These are phyloP conservation scores for Lateolabrax maculatus DNA, from an alignment of 2,797 vertebrate genomes.

Conservation along the genomic window DNA sequence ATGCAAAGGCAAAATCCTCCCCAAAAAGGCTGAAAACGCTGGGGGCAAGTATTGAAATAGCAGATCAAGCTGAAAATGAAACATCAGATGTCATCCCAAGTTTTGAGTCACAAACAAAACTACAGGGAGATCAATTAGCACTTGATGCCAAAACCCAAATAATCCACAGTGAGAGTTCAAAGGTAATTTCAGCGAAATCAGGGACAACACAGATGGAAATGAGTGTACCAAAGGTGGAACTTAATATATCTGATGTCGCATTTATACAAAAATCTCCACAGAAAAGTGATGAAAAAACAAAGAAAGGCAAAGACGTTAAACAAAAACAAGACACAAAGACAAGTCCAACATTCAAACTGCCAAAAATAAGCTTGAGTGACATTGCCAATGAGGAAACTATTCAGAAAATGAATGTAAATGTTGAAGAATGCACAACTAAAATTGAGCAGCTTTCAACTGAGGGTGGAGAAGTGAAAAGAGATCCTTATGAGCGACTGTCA, in stretches of 20 bases:
- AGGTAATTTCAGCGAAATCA: constrained; percentile 40
- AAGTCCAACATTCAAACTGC: constrained; percentile 75
- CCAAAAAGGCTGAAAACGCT: constrained; percentile 80
- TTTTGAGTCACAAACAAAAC: constrained; percentile 53
- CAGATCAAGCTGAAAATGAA: constrained; percentile 61
- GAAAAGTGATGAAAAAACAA: constrained; percentile 69
- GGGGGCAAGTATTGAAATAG: constrained; percentile 73
- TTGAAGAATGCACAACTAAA: constrained; percentile 39
- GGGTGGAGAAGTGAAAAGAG: constrained; percentile 35
- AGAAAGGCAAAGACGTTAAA: constrained; percentile 70
- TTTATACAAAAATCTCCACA: constrained; percentile 67
- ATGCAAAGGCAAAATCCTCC: constrained; percentile 71
- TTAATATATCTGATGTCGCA: constrained; percentile 66
- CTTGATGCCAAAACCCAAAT: constrained; percentile 52
- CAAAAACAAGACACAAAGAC: constrained; percentile 61
- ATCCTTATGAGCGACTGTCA: constrained; percentile 61
- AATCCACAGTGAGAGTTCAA: constrained; percentile 39
- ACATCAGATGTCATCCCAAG: constrained; percentile 54
- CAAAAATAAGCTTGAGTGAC: constrained; percentile 69
- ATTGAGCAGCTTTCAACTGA: constrained; percentile 24
- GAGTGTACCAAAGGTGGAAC: constrained; percentile 70
- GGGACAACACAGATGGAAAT: constrained; percentile 57
- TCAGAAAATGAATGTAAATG: constrained; percentile 50
- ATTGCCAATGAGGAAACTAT: constrained; percentile 63
- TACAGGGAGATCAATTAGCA: constrained; percentile 49